A percentile compares a stretch with the other conserved stretches of the same genome.
These are phyloP conservation scores for Muscina levida DNA, from an alignment of 2,888 invertebrate genomes.

Conservation along the genomic window DNA sequence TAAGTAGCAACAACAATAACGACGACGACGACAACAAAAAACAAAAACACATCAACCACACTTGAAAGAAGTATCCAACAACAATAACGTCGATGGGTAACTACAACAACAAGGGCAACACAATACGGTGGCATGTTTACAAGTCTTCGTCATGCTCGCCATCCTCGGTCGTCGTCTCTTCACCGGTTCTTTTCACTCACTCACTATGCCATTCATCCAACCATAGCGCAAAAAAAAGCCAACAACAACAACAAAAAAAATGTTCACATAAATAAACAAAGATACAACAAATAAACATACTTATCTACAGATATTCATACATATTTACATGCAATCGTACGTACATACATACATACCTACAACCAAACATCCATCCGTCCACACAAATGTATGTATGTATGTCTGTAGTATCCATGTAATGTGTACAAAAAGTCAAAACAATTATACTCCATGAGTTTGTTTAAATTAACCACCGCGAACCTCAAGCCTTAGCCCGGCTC, in stretches of 20 bases:
- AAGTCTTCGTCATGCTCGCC: not conserved
- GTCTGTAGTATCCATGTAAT: slow-evolving; percentile 1
- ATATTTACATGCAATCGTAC: no score
- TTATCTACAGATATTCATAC: not conserved
- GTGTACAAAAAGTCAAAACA: slow-evolving; percentile 34
- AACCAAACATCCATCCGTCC: not conserved
- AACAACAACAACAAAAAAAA: not conserved
- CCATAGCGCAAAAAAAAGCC: not conserved
- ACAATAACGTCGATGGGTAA: not conserved
- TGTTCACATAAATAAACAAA: no score
- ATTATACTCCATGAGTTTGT: slow-evolving; percentile 42
- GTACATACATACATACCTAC: not conserved
- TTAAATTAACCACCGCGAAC: slow-evolving; percentile 28
- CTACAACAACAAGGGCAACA: not conserved
- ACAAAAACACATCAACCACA: not conserved
- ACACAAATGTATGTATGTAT: not conserved
- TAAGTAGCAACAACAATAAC: slow-evolving; percentile 21
- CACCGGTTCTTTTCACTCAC: not conserved
- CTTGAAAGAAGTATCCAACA: not conserved
- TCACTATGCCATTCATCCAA: not conserved
- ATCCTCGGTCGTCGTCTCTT: not conserved
- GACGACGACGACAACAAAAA: not conserved
- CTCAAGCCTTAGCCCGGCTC: not conserved
- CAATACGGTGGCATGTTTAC: slow-evolving; percentile 3
- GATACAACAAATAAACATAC: no score